A percentile compares a stretch with the other conserved stretches of the same genome.
Conservation (phyloP, 2,888 invertebrate species). For the Monochamus alternatus region DNA sequence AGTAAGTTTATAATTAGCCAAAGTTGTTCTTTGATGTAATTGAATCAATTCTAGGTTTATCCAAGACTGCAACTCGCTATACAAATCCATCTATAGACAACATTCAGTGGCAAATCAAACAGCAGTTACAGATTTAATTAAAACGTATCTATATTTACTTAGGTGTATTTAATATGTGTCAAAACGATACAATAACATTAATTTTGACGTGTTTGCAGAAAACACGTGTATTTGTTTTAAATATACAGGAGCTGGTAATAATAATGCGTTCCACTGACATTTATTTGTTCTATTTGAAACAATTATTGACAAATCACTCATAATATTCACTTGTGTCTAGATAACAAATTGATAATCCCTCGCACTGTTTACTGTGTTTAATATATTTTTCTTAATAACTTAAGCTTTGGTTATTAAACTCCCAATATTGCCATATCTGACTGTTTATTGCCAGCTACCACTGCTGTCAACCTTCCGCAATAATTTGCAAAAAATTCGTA, state of each 20-base stretch:
- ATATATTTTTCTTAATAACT: slow-evolving; percentile 51
- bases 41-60: neutral
- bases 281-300: slow-evolving; percentile 69
- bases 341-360: slow-evolving; percentile 64
- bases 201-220: slow-evolving; percentile 52
- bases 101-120: slow-evolving; percentile 4
- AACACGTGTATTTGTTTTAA: slow-evolving; percentile 60
- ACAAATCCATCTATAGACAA: neutral
- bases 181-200: slow-evolving; percentile 47
- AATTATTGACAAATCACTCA: slow-evolving; percentile 71
- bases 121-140: slow-evolving; percentile 63
- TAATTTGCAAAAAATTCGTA: neutral
- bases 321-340: slow-evolving; percentile 67
- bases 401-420: slow-evolving; percentile 41
- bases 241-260: slow-evolving; percentile 56
- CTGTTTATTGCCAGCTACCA: slow-evolving; percentile 16
- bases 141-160: slow-evolving; percentile 65
- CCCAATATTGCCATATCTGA: slow-evolving; percentile 17
- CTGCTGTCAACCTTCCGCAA: slow-evolving; percentile 2
- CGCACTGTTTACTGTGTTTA: slow-evolving; percentile 46
- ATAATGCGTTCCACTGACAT: slow-evolving; percentile 56
- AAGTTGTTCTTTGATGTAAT: no score
- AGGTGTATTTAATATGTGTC: slow-evolving; percentile 62
- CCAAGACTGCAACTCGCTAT: neutral
- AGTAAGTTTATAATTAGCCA: no score